phyloP scores from a whole-genome alignment of 2,797 vertebrate genomes.

The Pyrocephalus nanus region DNA sequence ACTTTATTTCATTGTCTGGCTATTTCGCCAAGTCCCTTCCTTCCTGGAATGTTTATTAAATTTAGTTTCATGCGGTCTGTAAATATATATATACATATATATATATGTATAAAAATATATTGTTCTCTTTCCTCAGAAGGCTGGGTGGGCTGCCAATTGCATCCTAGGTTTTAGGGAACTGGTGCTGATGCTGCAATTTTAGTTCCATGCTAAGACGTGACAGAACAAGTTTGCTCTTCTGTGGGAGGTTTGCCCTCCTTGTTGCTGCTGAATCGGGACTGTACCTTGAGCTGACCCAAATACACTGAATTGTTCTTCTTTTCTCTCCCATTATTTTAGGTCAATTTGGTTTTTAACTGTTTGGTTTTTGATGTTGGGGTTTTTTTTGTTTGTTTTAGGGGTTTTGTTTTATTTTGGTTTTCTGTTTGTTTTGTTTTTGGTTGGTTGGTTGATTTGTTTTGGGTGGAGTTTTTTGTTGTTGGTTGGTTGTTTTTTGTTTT shows the following conservation, averaged over 20 bases:
- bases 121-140: neutral
- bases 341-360: neutral
- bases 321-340: neutral
- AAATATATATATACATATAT: neutral
- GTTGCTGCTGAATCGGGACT: neutral
- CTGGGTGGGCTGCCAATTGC: neutral
- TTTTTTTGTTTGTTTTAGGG: neutral
- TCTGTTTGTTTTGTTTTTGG: neutral
- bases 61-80: neutral
- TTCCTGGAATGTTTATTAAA: conserved; percentile 61
- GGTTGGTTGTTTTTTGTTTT: neutral
- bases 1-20: conserved; percentile 51
- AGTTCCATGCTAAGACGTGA: neutral
- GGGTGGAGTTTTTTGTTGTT: no score
- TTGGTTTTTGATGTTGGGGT: fast-evolving
- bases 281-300: neutral
- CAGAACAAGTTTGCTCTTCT: neutral
- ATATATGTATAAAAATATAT: neutral
- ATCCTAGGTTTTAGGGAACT: neutral
- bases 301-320: neutral
- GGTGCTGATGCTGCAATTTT: neutral
- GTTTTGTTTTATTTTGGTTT: neutral
- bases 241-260: neutral
- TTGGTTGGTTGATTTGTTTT: neutral
- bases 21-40: conserved; percentile 21